Evolutionary conservation across 2,797 vertebrate species (phyloP), one percentile per base, ranked within the genome.

Genomic region (Parauchenoglanis ngamensis): DNA sequence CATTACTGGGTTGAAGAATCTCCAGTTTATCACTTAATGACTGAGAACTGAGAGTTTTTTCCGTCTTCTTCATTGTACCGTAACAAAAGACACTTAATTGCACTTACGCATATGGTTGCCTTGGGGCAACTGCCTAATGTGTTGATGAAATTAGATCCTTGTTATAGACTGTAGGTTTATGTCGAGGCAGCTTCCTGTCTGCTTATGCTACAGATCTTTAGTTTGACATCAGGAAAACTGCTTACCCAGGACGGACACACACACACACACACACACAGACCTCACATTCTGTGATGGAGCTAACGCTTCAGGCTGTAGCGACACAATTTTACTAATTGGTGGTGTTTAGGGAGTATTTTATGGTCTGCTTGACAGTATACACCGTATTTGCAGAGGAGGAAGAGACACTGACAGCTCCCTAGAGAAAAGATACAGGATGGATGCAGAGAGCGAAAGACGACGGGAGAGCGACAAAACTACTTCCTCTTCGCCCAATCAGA

Each of bases 291-390:
- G 31, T 12, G 56, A 25, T 23, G 7, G 49, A 70, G 8, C 44
- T 67, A 13, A 56, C 10, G 12, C 31, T 52, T 31, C 6, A 49
- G 87, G 85, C 88, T 91, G 88, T 61, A 11, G 90, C 90, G 91
- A 93, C 89, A 93, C 88, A 89, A 85, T 54, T 90, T 93, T 90
- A 86, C 91, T 94, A 94, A 94, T 93, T 93, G 92, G 90, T 92
- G 89, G 80, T 92, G 94, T 94, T 94, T 91, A 91, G 90, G 87
- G 91, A 88, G 88, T 90, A 89, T 92, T 92, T 91, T 93, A 89
- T 90, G 89, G 88, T 91, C 91, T 91, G 89, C 93, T 92, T 92
- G 88, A 86, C 85, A 65, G 88, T 92, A 90, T 94, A 92, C 93
- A 94, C 91, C 85, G 85, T 87, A 83, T 77, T 86, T 86, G 70